Evolutionary conservation across 2,113 vertebrate genomes (phyloP).

Genomic region (Laticauda colubrina): DNA sequence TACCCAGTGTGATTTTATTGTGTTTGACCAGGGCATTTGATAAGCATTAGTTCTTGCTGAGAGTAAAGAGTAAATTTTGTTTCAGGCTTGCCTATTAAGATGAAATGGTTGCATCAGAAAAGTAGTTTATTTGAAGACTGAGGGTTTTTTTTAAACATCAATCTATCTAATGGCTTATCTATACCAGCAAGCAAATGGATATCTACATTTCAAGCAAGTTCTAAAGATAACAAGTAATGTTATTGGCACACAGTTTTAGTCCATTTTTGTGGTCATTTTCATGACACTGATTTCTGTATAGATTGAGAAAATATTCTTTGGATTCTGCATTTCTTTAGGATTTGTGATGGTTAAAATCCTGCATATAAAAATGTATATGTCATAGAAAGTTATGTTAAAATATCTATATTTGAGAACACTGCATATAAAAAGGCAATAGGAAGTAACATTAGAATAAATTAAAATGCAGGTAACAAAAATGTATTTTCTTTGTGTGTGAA

Average conservation of each 20-base stretch:
- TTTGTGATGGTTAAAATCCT: neutral
- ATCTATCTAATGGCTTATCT: neutral
- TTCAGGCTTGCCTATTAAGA: conserved; percentile 53
- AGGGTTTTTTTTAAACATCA: neutral
- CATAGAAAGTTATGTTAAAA: neutral
- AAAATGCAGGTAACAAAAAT: neutral
- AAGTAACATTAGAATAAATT: neutral
- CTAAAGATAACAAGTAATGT: neutral
- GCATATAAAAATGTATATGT: neutral
- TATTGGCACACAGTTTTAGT: neutral
- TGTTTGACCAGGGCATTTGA: conserved; percentile 69
- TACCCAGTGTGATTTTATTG: conserved; percentile 67
- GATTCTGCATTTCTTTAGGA: neutral
- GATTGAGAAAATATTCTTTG: neutral
- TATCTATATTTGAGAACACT: neutral
- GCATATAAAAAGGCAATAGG: neutral
- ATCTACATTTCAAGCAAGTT: neutral
- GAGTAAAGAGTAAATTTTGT: conserved; percentile 65
- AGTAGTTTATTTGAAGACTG: conserved; percentile 3
- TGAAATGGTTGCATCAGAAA: conserved; percentile 23
- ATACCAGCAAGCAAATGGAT: neutral
- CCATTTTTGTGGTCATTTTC: neutral
- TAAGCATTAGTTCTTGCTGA: conserved; percentile 68
- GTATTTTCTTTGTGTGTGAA: neutral
- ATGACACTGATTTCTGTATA: neutral